phyloP scores from a whole-genome alignment of 1,140 invertebrate species.

The Leptopilina boulardi region DNA sequence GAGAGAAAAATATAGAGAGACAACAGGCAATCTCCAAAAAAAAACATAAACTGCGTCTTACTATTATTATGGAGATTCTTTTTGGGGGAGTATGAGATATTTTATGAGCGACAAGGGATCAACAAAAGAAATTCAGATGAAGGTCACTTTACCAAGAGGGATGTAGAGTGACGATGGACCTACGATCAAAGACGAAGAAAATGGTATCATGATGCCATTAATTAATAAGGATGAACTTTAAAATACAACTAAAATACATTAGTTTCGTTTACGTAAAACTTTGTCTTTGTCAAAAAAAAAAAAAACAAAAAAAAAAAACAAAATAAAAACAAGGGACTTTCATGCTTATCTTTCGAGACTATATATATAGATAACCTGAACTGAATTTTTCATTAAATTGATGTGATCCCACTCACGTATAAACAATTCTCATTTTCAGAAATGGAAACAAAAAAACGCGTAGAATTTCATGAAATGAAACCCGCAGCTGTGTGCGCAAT shows the following conservation, averaged over 20 bases:
- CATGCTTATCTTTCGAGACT: not conserved
- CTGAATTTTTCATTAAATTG: not conserved
- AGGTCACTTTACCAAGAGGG: conserved; percentile 61
- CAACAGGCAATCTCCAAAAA: not conserved
- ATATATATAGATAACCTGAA: not conserved
- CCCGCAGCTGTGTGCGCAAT: no score
- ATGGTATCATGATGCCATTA: not conserved
- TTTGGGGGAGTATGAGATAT: not conserved
- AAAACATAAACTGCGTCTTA: not conserved
- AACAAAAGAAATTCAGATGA: conserved; percentile 70
- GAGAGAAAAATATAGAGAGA: no score
- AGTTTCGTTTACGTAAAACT: not conserved
- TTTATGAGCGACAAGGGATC: conserved; percentile 45
- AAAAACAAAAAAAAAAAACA: no score
- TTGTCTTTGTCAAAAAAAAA: not conserved
- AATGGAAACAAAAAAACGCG: not conserved
- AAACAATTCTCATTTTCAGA: not conserved
- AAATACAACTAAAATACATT: not conserved
- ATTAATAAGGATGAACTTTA: conserved; percentile 24
- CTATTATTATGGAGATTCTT: not conserved
- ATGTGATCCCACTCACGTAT: not conserved
- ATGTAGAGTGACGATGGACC: not conserved
- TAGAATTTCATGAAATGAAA: no score
- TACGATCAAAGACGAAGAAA: not conserved
- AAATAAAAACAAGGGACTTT: not conserved